Percentiles rank a stretch among this genome's conserved stretches.
phyloP scores from a whole-genome alignment of 1,140 invertebrate genomes.

The Nixonia krombeini region DNA sequence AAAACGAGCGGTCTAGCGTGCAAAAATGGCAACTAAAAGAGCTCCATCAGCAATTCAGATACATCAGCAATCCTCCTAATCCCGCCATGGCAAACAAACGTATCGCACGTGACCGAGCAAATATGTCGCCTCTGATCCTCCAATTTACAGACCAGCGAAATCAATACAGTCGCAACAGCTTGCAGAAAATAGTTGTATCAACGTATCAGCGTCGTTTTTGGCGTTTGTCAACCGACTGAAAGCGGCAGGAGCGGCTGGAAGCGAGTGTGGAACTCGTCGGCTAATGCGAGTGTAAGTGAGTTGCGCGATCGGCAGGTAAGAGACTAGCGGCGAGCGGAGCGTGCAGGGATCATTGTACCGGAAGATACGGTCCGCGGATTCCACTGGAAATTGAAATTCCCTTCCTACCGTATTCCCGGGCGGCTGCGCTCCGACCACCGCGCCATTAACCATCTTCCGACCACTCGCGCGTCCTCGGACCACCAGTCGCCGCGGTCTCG shows the following conservation, averaged over 20 bases:
- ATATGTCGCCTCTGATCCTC: no score
- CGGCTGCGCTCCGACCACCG: slow-evolving; percentile 26
- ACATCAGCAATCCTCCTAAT: no score
- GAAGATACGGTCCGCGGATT: slow-evolving; percentile 65
- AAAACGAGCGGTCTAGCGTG: no score
- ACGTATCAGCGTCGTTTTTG: not conserved
- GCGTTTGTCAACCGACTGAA: no score
- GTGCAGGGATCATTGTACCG: slow-evolving; percentile 63
- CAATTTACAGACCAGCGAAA: not conserved
- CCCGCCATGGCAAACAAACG: no score
- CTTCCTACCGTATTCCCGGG: slow-evolving; percentile 36
- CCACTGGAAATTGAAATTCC: slow-evolving; percentile 65
- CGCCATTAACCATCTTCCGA: slow-evolving; percentile 43
- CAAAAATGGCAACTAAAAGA: no score
- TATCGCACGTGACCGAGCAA: no score
- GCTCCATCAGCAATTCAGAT: no score
- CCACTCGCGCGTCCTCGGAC: no score
- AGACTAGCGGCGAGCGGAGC: slow-evolving; percentile 28
- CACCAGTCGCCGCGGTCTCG: no score
- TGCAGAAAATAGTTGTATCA: not conserved
- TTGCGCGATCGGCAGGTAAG: slow-evolving; percentile 31
- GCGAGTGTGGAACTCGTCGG: no score
- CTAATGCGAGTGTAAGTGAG: not conserved
- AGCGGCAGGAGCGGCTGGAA: no score
- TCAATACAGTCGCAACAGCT: not conserved